These are phyloP conservation scores for Pocillopora verrucosa DNA, from an alignment of 64 coral and sea anemone genomes.

Conservation along the genomic window DNA sequence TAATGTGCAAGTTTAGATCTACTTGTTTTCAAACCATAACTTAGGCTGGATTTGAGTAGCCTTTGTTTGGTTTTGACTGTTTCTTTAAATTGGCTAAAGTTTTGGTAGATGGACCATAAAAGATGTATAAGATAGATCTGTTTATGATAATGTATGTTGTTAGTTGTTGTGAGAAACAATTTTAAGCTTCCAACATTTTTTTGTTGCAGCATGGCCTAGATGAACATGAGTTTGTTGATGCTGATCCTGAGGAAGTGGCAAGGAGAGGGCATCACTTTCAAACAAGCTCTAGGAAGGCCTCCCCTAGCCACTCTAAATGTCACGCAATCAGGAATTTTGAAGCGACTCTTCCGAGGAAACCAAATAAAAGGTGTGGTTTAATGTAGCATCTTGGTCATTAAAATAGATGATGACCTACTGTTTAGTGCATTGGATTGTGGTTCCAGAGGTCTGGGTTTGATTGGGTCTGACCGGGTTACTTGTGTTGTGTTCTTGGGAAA, in stretches of 20 bases:
- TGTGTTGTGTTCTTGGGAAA: too few species aligned
- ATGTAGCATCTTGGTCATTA: not conserved
- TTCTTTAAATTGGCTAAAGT: not conserved
- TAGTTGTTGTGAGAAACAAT: not conserved
- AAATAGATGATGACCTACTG: too few species aligned
- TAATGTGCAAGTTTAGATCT: too few species aligned
- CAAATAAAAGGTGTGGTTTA: not conserved
- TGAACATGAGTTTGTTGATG: conserved; percentile 10
- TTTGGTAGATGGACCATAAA: not conserved
- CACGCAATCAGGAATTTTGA: not conserved
- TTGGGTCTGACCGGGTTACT: too few species aligned
- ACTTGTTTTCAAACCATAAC: too few species aligned
- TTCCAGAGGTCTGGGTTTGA: too few species aligned
- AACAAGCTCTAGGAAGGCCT: conserved; percentile 9
- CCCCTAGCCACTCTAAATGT: not conserved
- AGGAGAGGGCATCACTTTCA: conserved; percentile 17
- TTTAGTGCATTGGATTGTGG: too few species aligned
- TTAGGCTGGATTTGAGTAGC: too few species aligned
- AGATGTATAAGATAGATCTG: not conserved
- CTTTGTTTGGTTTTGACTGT: not conserved
- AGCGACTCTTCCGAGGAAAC: not conserved
- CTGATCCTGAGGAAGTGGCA: conserved; percentile 36
- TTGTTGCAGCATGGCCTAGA: conserved; percentile 14
- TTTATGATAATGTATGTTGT: not conserved
- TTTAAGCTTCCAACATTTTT: not conserved